Percentiles rank a stretch among this genome's conserved stretches.
Evolutionary conservation across 2,797 vertebrate species (phyloP).

Genomic region (Xenops minutus): DNA sequence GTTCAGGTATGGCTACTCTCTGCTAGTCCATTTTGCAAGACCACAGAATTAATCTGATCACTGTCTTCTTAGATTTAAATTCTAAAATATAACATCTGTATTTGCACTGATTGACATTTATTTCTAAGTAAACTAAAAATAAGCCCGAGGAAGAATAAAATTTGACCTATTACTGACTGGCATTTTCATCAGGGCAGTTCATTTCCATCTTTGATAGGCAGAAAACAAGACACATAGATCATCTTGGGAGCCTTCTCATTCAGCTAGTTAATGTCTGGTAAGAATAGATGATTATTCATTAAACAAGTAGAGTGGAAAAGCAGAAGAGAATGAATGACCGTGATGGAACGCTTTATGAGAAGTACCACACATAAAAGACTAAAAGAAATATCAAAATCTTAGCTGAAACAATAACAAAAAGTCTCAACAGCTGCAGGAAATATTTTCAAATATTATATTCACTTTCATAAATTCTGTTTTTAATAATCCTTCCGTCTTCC

Average conservation of each 20-base stretch:
- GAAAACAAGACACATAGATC: neutral
- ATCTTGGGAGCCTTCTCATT: neutral
- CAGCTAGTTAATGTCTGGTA: neutral
- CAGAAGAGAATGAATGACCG: neutral
- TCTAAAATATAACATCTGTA: conserved; percentile 18
- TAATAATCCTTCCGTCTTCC: neutral
- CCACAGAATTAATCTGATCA: neutral
- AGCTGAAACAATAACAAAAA: neutral
- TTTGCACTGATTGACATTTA: neutral
- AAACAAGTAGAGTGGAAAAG: neutral
- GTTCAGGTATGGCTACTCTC: neutral
- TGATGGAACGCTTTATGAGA: neutral
- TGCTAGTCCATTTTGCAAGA: neutral
- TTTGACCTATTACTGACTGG: conserved; percentile 55
- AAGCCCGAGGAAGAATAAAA: conserved; percentile 46
- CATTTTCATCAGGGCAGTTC: conserved; percentile 51
- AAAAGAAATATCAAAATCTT: neutral
- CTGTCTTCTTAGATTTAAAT: neutral
- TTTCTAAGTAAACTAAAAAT: conserved; percentile 51
- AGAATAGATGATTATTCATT: neutral
- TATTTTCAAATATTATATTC: neutral
- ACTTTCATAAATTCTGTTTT: neutral
- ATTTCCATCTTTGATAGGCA: conserved; percentile 27
- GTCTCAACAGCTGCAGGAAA: neutral
- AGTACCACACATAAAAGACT: neutral